Evolutionary conservation across 2,113 vertebrate genomes (phyloP).

Genomic region (Anolis carolinensis): DNA sequence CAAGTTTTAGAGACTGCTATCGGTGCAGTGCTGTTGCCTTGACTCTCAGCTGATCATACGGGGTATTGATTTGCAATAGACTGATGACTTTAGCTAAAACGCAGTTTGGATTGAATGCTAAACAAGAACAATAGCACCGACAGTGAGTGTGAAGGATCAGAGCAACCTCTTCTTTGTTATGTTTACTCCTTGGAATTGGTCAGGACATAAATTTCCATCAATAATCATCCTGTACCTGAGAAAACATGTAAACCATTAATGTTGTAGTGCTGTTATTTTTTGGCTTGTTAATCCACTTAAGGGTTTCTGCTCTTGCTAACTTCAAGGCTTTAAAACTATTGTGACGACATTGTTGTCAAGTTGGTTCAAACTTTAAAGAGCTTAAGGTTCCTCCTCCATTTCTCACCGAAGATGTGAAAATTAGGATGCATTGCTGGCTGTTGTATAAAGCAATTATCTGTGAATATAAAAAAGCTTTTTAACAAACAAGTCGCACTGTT

Average conservation of each 20-base stretch:
- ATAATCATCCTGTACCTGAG: not conserved
- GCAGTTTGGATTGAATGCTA: not conserved
- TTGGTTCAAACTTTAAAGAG: slow-evolving; percentile 51
- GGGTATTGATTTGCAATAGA: not conserved
- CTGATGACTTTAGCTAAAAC: not conserved
- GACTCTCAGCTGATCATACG: not conserved
- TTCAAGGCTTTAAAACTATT: slow-evolving; percentile 38
- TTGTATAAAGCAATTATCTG: slow-evolving; percentile 58
- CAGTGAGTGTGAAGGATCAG: not conserved
- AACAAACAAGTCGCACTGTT: slow-evolving; percentile 60
- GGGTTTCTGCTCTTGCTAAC: not conserved
- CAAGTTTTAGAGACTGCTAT: not conserved
- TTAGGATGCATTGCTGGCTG: slow-evolving; percentile 64
- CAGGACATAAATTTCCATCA: slow-evolving; percentile 9
- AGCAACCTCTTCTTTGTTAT: not conserved
- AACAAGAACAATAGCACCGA: not conserved
- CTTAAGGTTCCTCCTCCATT: slow-evolving; percentile 28
- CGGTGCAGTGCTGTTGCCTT: not conserved
- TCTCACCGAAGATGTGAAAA: slow-evolving; percentile 63
- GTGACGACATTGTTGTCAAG: slow-evolving; percentile 45
- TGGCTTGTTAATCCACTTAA: slow-evolving; percentile 49
- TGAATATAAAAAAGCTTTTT: slow-evolving; percentile 61
- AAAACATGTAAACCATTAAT: not conserved
- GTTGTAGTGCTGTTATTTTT: not conserved
- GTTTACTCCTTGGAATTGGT: not conserved